phyloP scores from a whole-genome alignment of 2,797 vertebrate species.

The Smutsia temminckii region DNA sequence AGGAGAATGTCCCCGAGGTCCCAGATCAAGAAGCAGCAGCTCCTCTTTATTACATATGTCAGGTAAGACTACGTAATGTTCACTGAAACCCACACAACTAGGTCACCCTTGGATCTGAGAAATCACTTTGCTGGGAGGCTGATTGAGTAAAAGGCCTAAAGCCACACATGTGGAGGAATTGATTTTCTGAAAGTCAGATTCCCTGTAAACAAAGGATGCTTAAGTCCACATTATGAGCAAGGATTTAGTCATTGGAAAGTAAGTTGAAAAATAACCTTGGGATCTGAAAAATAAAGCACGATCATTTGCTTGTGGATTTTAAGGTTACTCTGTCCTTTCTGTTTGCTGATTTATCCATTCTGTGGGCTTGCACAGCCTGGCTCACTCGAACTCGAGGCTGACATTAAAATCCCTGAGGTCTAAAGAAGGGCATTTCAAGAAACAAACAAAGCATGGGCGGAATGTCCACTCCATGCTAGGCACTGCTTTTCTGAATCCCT shows the following conservation, averaged over 20 bases:
- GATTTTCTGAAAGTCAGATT: constrained; percentile 69
- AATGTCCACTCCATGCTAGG: not conserved
- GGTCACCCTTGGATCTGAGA: constrained; percentile 44
- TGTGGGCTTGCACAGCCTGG: not conserved
- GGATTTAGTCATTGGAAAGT: constrained; percentile 49
- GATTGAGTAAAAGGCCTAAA: constrained; percentile 43
- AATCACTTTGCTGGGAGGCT: constrained; percentile 34
- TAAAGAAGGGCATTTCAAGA: not conserved
- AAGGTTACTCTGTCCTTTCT: constrained; percentile 40
- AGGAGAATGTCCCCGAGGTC: not conserved
- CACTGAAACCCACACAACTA: constrained; percentile 14
- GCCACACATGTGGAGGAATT: constrained; percentile 41
- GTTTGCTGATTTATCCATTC: not conserved
- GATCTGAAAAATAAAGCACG: constrained; percentile 45
- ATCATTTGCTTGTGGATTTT: constrained; percentile 55
- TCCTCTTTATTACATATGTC: not conserved
- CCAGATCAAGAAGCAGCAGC: not conserved
- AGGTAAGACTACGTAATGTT: not conserved
- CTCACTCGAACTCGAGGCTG: not conserved
- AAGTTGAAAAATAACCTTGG: constrained; percentile 7
- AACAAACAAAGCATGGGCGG: not conserved
- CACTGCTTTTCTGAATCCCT: not conserved
- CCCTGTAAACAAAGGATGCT: constrained; percentile 60
- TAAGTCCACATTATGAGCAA: constrained; percentile 45
- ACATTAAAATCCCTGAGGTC: not conserved